These are phyloP conservation scores for Nomada ferruginata DNA, from an alignment of 2,888 invertebrate species.

Conservation along the genomic window DNA sequence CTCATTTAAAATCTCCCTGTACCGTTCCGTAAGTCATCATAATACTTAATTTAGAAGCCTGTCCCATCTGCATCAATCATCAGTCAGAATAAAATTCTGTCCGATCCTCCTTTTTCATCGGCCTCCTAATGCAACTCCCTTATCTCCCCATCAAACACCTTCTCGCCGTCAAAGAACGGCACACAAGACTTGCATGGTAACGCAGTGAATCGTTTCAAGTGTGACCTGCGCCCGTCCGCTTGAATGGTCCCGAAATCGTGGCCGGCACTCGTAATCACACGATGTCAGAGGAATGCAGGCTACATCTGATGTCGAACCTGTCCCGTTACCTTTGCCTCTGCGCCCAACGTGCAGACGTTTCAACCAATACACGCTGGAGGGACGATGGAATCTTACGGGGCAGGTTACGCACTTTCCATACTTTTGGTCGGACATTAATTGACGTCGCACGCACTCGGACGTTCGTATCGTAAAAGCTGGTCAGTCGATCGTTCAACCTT, in stretches of 20 bases:
- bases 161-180: neutral
- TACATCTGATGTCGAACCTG: conserved; percentile 33
- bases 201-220: neutral
- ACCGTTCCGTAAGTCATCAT: too few species aligned
- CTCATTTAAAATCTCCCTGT: too few species aligned
- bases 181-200: neutral
- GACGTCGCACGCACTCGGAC: conserved; percentile 20
- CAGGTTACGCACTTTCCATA: conserved; percentile 56
- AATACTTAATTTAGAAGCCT: too few species aligned
- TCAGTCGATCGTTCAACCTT: conserved; percentile 53
- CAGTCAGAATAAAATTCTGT: too few species aligned
- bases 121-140: too few species aligned
- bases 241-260: conserved; percentile 20
- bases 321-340: conserved; percentile 55
- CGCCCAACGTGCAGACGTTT: conserved; percentile 19
- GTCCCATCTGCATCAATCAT: too few species aligned
- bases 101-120: too few species aligned
- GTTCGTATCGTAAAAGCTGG: conserved; percentile 38
- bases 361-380: conserved; percentile 17
- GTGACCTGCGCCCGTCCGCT: neutral
- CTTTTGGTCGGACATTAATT: conserved; percentile 64
- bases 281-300: conserved; percentile 53
- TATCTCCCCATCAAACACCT: neutral
- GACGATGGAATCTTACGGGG: conserved; percentile 36
- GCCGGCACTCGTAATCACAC: conserved; percentile 6